Percentiles rank a stretch among this genome's conserved stretches.
phyloP scores from a whole-genome alignment of 2,113 vertebrate genomes.

The Phrynosoma blainvillii region DNA sequence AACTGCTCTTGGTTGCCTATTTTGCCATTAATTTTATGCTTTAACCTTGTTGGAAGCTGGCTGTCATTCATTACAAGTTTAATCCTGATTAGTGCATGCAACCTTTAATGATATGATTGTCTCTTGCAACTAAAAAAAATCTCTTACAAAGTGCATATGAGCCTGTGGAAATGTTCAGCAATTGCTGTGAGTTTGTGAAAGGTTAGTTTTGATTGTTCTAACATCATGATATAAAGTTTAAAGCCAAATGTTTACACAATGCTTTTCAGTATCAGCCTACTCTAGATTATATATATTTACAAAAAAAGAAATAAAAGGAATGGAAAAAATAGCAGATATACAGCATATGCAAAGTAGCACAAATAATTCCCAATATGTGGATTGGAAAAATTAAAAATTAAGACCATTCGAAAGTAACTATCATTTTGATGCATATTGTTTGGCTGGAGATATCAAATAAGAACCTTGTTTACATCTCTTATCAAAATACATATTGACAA shows the following conservation, averaged over 20 bases:
- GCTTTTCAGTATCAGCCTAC: constrained; percentile 40
- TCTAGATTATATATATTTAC: background rate
- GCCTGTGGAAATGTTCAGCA: background rate
- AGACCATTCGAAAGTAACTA: background rate
- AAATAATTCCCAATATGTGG: background rate
- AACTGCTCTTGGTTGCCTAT: constrained; percentile 70
- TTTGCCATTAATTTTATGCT: constrained; percentile 61
- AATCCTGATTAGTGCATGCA: constrained; percentile 42
- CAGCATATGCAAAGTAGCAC: accelerated
- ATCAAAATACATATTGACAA: background rate
- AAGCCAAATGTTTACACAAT: background rate
- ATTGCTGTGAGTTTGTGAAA: constrained; percentile 35
- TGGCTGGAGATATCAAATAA: background rate
- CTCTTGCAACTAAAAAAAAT: background rate
- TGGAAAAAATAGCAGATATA: background rate
- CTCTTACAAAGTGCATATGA: constrained; percentile 41
- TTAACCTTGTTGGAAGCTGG: constrained; percentile 44
- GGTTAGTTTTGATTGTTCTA: constrained; percentile 35
- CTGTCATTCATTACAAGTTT: constrained; percentile 39
- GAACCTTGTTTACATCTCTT: background rate
- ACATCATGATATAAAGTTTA: constrained; percentile 33
- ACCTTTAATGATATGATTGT: constrained; percentile 14
- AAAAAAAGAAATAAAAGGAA: too few relatives aligned
- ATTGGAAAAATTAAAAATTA: background rate
- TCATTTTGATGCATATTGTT: background rate